Conservation (phyloP, 2,113 vertebrate genomes). For the Pelecanoides urinatrix region DNA sequence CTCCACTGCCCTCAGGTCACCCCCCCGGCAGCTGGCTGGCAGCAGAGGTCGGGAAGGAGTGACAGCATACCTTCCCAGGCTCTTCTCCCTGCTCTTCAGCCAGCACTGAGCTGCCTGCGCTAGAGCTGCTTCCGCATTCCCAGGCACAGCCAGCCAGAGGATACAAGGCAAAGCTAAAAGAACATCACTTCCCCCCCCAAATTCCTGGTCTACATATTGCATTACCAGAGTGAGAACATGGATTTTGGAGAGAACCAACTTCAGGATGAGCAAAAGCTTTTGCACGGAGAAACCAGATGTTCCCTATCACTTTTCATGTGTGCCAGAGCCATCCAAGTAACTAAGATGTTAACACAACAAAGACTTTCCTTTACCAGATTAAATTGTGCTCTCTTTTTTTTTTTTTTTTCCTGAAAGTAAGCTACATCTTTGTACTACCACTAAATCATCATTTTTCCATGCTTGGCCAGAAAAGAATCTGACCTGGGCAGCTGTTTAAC, state of each 20-base stretch:
- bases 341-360: neutral
- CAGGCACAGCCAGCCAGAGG: neutral
- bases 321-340: neutral
- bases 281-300: neutral
- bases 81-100: neutral
- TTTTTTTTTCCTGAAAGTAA: neutral
- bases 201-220: neutral
- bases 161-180: neutral
- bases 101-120: fast-evolving
- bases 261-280: neutral
- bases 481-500: conserved; percentile 33
- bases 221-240: fast-evolving
- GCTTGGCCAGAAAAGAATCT: neutral
- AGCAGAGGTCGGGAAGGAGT: neutral
- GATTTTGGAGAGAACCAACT: neutral
- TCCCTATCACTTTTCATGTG: neutral
- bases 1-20: neutral
- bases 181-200: neutral
- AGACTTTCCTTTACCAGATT: neutral
- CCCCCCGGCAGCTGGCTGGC: neutral
- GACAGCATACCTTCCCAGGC: neutral
- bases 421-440: neutral
- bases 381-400: neutral
- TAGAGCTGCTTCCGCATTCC: fast-evolving
- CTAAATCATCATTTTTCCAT: neutral